These are phyloP conservation scores for Epizoanthus rinbou DNA, from an alignment of 92 coral and sea anemone genomes.

Conservation along the genomic window DNA sequence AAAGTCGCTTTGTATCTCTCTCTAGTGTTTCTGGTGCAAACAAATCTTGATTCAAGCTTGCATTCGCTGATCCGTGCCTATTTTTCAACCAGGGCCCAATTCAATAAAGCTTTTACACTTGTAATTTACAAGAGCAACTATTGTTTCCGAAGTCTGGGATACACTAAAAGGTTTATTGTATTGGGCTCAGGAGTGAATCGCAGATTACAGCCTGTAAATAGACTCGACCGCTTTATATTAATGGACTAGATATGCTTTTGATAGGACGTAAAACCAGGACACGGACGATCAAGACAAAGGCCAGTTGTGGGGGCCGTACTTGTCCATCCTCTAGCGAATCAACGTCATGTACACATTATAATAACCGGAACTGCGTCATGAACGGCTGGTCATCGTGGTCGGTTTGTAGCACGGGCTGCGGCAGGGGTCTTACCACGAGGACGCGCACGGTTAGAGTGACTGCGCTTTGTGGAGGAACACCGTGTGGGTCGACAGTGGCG, in stretches of 20 bases:
- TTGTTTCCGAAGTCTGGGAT: no score
- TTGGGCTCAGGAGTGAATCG: no score
- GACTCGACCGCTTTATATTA: no score
- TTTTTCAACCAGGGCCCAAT: no score
- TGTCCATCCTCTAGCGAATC: slow-evolving; percentile 67
- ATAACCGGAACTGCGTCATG: slow-evolving; percentile 83
- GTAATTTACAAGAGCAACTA: no score
- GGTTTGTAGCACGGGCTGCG: slow-evolving; percentile 91
- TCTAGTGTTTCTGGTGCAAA: no score
- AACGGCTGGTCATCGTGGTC: slow-evolving; percentile 90
- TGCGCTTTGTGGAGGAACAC: slow-evolving; percentile 83
- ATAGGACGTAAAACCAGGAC: slow-evolving; percentile 72
- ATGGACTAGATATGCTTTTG: not conserved
- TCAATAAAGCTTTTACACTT: no score
- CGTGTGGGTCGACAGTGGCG: slow-evolving; percentile 72
- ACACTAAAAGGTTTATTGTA: no score
- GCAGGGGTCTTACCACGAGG: slow-evolving; percentile 75
- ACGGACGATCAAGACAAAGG: slow-evolving; percentile 55
- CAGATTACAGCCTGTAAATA: no score
- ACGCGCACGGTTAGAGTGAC: slow-evolving; percentile 58
- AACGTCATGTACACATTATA: slow-evolving; percentile 68
- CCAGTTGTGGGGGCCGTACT: slow-evolving; percentile 74
- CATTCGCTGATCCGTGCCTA: no score
- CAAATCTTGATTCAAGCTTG: no score
- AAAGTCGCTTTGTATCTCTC: no score